Evolutionary conservation across 2,113 vertebrate genomes (phyloP).

Genomic region (Emberiza fucata): DNA sequence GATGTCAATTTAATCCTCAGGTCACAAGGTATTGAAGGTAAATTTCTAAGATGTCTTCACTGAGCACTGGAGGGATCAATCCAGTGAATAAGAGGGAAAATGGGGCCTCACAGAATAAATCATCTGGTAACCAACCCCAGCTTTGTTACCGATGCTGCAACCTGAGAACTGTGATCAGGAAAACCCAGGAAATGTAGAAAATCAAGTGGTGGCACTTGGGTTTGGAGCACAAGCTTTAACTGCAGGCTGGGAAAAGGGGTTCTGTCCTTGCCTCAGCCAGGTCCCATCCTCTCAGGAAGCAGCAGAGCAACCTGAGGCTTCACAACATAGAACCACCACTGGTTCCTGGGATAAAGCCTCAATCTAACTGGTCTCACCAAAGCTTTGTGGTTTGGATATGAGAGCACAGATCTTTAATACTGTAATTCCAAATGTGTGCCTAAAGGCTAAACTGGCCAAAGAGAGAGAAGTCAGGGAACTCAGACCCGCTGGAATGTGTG

Average conservation of each 20-base stretch:
- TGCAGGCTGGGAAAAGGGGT: not conserved
- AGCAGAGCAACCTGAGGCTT: not conserved
- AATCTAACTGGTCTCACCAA: not conserved
- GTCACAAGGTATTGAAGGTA: not conserved
- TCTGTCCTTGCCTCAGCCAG: not conserved
- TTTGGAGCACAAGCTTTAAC: not conserved
- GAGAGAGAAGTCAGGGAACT: not conserved
- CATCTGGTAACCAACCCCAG: not conserved
- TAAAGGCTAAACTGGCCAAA: not conserved
- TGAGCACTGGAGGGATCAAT: not conserved
- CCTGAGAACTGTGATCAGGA: not conserved
- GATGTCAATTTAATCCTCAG: not conserved
- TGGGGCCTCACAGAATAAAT: not conserved
- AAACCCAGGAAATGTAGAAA: rapidly evolving
- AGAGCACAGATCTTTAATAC: not conserved
- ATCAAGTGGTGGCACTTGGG: not conserved
- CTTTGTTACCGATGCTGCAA: not conserved
- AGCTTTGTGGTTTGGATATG: not conserved
- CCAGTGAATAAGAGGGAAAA: not conserved
- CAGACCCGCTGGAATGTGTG: rapidly evolving
- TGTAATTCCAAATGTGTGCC: not conserved
- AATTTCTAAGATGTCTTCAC: not conserved
- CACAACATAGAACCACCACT: not conserved
- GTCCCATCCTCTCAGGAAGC: not conserved
- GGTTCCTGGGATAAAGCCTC: not conserved